phyloP scores from a whole-genome alignment of 2,888 invertebrate genomes.

The Lasioglossum pauxillum region DNA sequence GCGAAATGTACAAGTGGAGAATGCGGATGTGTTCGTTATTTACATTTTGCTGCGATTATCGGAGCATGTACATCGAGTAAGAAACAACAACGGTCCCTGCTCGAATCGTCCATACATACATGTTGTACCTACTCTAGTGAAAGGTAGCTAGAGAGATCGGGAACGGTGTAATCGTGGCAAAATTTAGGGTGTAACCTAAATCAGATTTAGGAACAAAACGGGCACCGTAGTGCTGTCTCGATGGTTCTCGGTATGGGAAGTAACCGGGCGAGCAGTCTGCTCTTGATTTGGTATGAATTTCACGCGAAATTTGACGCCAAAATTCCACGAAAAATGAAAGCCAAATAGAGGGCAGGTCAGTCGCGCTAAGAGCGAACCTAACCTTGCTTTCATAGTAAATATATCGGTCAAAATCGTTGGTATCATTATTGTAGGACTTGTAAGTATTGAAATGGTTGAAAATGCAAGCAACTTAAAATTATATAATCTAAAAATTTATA shows the following conservation, averaged over 20 bases:
- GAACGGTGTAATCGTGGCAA: background rate
- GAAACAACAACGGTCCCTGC: conserved; percentile 29
- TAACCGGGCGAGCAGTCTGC: too few species aligned
- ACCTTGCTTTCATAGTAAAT: too few species aligned
- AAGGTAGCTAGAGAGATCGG: conserved; percentile 27
- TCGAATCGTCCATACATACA: conserved; percentile 36
- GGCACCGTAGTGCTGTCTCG: background rate
- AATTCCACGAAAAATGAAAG: too few species aligned
- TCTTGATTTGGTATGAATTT: too few species aligned
- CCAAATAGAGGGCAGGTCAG: too few species aligned
- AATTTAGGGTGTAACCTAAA: background rate
- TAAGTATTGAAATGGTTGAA: too few species aligned
- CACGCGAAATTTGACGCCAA: too few species aligned
- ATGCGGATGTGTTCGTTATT: conserved; percentile 51
- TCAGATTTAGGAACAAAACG: background rate
- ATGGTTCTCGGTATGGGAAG: background rate
- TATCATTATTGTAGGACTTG: too few species aligned
- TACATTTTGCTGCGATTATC: conserved; percentile 43
- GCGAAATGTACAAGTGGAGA: conserved; percentile 56
- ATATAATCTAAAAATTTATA: too few species aligned
- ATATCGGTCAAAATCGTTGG: too few species aligned
- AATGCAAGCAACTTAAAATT: too few species aligned
- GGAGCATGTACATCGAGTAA: conserved; percentile 45
- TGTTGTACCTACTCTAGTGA: background rate
- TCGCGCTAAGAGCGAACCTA: too few species aligned